Evolutionary conservation across 2,113 vertebrate species (phyloP).

Genomic region (Aepyceros melampus): DNA sequence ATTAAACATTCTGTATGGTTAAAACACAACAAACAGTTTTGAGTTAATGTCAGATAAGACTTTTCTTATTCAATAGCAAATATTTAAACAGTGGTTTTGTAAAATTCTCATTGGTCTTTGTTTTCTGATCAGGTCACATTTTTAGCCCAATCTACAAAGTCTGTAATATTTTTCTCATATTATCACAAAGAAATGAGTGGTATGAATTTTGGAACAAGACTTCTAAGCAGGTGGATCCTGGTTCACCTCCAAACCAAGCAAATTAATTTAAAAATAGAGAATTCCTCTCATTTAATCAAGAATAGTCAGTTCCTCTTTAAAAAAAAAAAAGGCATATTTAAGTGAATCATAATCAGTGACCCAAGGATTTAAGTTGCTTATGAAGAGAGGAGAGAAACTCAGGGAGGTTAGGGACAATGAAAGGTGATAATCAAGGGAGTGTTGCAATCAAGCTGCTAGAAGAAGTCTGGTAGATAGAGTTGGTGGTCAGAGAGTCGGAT

Average conservation of each 20-base stretch:
- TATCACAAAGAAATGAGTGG: background rate
- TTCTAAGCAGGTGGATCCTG: background rate
- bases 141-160: background rate
- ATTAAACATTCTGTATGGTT: background rate
- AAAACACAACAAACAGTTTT: background rate
- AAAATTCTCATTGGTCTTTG: background rate
- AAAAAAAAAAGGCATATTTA: background rate
- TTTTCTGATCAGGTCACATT: background rate
- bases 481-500: background rate
- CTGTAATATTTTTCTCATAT: background rate
- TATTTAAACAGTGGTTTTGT: background rate
- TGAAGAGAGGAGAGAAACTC: background rate
- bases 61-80: conserved; percentile 6
- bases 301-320: background rate
- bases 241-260: background rate
- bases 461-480: background rate
- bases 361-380: background rate
- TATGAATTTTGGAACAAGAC: background rate
- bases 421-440: background rate
- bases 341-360: background rate
- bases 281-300: background rate
- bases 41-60: background rate
- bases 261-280: background rate
- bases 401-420: background rate
- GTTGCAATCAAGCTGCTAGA: background rate